Evolutionary conservation across 2,888 invertebrate genomes (phyloP), one percentile per base, ranked within the genome.

Genomic region (Plusia festucae): DNA sequence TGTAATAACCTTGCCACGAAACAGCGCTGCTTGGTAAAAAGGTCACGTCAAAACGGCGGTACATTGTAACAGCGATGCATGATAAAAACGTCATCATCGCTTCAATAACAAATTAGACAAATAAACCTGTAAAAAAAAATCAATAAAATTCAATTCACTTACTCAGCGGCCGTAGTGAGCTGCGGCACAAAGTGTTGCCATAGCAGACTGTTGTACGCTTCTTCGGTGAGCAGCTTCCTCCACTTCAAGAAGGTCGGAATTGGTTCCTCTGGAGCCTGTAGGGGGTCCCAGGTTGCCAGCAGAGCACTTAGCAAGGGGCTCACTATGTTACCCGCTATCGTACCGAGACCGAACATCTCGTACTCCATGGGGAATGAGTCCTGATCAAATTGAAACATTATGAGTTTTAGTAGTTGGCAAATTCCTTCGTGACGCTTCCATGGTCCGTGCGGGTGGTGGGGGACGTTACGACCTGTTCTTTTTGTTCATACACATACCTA

Each of bases 101-200:
- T 2, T 34, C 11, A 11, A 34, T n/a, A n/a, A n/a, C n/a, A n/a
- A 34, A 3, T 34, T 13, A 32, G 11, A 2, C 0, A 34, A 15
- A n/a, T 0, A 44, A 13, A 11, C 20, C 11, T 30, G 9, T 9
- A 9, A 30, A 30, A 30, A 24, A 30, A 27, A 44, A 13, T 7
- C 15, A 58, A 34, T 53, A 54, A 9, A 30, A 30, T 8, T 27
- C 2, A 54, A 22, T 54, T 16, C 80, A 96, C 96, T 96, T 91
- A 97, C 97, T 96, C 96, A 76, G 97, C 96, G 52, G 97, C 97
- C 49, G 95, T 95, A 80, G 97, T 96, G 70, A 99, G 95, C 67
- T 96, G 96, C n/a, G 98, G 98, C 95, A 99, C 97, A 97, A 98
- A 98, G 70, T 97, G 97, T 85, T 98, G 98, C 98, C 99, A 99